Evolutionary conservation across 1,140 invertebrate species (phyloP).

Genomic region (Aleiodes sp.): DNA sequence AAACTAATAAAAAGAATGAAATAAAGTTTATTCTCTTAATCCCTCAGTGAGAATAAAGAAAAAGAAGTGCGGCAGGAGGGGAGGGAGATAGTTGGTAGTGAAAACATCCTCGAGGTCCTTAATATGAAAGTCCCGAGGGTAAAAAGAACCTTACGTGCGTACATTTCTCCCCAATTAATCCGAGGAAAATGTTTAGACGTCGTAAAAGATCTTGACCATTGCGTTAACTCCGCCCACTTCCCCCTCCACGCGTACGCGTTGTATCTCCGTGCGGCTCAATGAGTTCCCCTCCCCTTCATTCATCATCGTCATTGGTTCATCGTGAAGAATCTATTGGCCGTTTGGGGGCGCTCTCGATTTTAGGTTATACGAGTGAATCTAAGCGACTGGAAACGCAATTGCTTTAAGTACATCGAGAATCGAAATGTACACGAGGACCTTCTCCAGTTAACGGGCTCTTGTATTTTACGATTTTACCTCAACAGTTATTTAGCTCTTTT

Average conservation of each 20-base stretch:
- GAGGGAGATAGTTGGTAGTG: not conserved
- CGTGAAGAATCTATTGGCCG: not conserved
- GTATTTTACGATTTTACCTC: too few relatives aligned
- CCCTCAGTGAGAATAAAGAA: not conserved
- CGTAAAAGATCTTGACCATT: constrained; percentile 31
- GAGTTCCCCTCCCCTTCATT: not conserved
- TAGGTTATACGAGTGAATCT: not conserved
- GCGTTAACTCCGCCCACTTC: not conserved
- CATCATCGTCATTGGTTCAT: not conserved
- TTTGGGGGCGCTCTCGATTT: not conserved
- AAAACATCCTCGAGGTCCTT: constrained; percentile 5
- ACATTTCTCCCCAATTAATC: constrained; percentile 12
- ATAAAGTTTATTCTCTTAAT: constrained; percentile 1
- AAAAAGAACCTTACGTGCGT: not conserved
- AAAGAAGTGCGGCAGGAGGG: not conserved
- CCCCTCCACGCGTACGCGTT: not conserved
- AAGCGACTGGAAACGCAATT: constrained; percentile 30
- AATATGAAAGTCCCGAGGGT: not conserved
- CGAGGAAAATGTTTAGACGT: constrained; percentile 21
- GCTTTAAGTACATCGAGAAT: constrained; percentile 27
- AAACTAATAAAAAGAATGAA: not conserved
- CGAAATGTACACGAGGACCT: too few relatives aligned
- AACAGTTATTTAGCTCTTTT: too few relatives aligned
- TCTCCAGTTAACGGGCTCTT: too few relatives aligned
- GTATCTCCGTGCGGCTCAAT: not conserved